phyloP scores from a whole-genome alignment of 2,797 vertebrate species.

The Myotis pilosus region DNA sequence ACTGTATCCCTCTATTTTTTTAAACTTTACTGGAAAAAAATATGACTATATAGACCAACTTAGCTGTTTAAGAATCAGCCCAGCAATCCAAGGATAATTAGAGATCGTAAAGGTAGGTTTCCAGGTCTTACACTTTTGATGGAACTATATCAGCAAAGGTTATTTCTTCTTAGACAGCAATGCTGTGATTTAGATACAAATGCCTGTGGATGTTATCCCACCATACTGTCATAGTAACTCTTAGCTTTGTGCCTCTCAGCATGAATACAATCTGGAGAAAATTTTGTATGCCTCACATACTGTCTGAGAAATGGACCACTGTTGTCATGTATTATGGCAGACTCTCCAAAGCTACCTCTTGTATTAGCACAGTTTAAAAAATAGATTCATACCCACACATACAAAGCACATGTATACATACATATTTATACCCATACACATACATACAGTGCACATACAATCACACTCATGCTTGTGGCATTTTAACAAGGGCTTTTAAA shows the following conservation, averaged over 20 bases:
- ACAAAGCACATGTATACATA: conserved; percentile 50
- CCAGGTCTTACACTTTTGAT: background rate
- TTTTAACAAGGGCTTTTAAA: conserved; percentile 58
- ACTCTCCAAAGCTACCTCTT: conserved; percentile 25
- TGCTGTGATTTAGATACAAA: background rate
- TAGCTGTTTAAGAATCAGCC: conserved; percentile 12
- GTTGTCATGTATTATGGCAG: background rate
- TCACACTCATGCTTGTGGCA: conserved; percentile 63
- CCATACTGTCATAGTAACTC: background rate
- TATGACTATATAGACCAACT: background rate
- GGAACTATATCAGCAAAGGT: background rate
- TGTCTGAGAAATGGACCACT: background rate
- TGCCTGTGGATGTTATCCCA: background rate
- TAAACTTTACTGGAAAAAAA: background rate
- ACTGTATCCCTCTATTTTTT: background rate
- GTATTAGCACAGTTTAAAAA: conserved; percentile 40
- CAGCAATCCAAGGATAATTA: conserved; percentile 5
- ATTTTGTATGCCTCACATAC: background rate
- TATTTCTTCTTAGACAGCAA: background rate
- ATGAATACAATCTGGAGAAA: conserved; percentile 3
- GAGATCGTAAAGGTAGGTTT: background rate
- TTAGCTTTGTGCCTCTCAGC: conserved; percentile 43
- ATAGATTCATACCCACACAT: conserved; percentile 48
- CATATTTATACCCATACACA: conserved; percentile 53
- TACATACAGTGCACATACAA: conserved; percentile 42